These are phyloP conservation scores for Chionoecetes opilio DNA, from an alignment of 1,140 invertebrate species.

Conservation along the genomic window DNA sequence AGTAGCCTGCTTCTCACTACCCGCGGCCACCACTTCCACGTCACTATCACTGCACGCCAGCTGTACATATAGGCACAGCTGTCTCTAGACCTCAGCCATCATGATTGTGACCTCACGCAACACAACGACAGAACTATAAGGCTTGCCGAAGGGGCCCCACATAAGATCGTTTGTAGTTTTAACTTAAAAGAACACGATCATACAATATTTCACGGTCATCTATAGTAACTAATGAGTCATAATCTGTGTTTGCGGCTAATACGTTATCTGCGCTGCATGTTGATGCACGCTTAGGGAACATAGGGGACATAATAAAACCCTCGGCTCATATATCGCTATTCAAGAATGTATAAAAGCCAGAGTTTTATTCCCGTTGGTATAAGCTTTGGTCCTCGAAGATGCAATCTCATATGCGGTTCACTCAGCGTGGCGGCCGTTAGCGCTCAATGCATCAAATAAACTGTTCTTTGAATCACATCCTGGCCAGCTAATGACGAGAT, in stretches of 20 bases:
- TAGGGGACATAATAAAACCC: background rate
- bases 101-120: background rate
- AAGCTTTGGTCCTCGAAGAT: background rate
- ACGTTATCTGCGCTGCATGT: background rate
- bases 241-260: background rate
- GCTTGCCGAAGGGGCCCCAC: background rate
- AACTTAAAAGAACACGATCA: background rate
- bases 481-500: too few relatives aligned
- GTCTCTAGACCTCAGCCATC: background rate
- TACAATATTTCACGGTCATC: constrained; percentile 4
- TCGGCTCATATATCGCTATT: background rate
- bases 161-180: background rate
- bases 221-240: constrained; percentile 3
- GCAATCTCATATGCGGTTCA: background rate
- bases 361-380: background rate
- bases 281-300: background rate
- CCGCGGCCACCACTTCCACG: background rate
- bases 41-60: constrained; percentile 10
- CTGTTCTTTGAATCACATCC: too few relatives aligned
- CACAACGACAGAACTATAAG: background rate
- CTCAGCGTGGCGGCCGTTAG: background rate
- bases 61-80: background rate
- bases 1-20: background rate
- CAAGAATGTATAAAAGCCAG: background rate
- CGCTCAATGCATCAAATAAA: background rate